These are phyloP conservation scores for Escarpia spicata DNA, from an alignment of 2,888 invertebrate genomes.

Conservation along the genomic window DNA sequence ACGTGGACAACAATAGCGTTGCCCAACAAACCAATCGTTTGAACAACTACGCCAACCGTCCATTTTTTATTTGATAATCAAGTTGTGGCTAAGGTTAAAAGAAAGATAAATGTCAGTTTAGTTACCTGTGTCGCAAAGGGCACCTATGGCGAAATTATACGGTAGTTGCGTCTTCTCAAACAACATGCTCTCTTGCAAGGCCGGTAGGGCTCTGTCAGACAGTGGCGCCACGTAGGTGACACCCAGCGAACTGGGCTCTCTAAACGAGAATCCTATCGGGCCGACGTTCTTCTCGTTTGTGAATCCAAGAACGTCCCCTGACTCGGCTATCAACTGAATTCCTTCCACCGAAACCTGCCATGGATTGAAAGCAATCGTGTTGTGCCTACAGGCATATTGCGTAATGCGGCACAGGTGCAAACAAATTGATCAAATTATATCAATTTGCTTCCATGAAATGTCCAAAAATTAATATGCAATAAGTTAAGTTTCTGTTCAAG, in stretches of 20 bases:
- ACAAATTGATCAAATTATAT: not conserved
- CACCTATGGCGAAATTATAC: not conserved
- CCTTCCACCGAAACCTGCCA: not conserved
- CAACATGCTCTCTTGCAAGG: not conserved
- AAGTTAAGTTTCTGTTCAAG: not conserved
- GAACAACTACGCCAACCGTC: no score
- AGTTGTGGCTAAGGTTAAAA: no score
- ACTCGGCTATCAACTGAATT: not conserved
- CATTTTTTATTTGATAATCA: no score
- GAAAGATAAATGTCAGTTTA: no score
- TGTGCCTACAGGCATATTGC: not conserved
- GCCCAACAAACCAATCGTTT: no score
- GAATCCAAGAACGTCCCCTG: not conserved
- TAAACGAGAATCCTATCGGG: not conserved
- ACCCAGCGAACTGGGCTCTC: not conserved
- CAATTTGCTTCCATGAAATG: not conserved
- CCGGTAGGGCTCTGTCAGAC: not conserved
- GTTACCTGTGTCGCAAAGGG: not conserved
- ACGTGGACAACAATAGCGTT: no score
- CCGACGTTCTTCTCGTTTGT: not conserved
- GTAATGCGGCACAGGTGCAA: not conserved
- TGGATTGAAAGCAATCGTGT: not conserved
- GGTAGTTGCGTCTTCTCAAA: not conserved
- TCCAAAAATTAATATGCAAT: no score
- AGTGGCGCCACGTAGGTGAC: slow-evolving; percentile 16